Percentiles rank a stretch among this genome's conserved stretches.
These are phyloP conservation scores for Ethmia dodecea DNA, from an alignment of 2,888 invertebrate genomes.

Conservation along the genomic window DNA sequence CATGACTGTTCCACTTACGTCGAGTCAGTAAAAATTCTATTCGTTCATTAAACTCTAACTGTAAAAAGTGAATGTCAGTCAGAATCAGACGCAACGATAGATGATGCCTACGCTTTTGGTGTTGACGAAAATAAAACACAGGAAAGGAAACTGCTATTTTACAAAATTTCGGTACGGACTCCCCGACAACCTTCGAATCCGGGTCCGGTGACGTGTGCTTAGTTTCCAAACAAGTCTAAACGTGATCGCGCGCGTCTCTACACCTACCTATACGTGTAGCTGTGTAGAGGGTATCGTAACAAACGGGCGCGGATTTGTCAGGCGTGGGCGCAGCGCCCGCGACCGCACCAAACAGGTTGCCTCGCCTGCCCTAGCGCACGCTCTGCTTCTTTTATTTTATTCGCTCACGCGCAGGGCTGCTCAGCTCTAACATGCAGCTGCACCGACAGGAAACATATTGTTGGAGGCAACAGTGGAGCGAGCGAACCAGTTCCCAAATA, in stretches of 20 bases:
- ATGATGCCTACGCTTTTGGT: slow-evolving; percentile 31
- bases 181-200: too few relatives aligned
- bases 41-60: slow-evolving; percentile 4
- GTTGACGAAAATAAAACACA: slow-evolving; percentile 5
- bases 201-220: slow-evolving; percentile 4
- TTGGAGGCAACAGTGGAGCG: slow-evolving; percentile 43
- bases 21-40: slow-evolving; percentile 6
- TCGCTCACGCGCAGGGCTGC: slow-evolving; percentile 53
- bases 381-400: slow-evolving; percentile 52
- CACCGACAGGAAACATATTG: slow-evolving; percentile 40
- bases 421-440: slow-evolving; percentile 28
- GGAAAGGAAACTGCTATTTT: too few relatives aligned
- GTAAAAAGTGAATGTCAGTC: slow-evolving; percentile 16
- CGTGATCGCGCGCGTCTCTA: slow-evolving; percentile 47
- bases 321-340: slow-evolving; percentile 57
- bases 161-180: too few relatives aligned
- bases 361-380: slow-evolving; percentile 53
- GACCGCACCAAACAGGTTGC: slow-evolving; percentile 68
- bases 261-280: slow-evolving; percentile 14
- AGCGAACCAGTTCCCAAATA: slow-evolving; percentile 72
- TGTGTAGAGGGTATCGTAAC: slow-evolving; percentile 27
- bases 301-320: slow-evolving; percentile 63
- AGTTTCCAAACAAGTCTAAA: slow-evolving; percentile 48
- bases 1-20: slow-evolving; percentile 1
- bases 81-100: slow-evolving; percentile 29